Conservation (phyloP, 2,113 vertebrate species). For the Engraulis encrasicolus region DNA sequence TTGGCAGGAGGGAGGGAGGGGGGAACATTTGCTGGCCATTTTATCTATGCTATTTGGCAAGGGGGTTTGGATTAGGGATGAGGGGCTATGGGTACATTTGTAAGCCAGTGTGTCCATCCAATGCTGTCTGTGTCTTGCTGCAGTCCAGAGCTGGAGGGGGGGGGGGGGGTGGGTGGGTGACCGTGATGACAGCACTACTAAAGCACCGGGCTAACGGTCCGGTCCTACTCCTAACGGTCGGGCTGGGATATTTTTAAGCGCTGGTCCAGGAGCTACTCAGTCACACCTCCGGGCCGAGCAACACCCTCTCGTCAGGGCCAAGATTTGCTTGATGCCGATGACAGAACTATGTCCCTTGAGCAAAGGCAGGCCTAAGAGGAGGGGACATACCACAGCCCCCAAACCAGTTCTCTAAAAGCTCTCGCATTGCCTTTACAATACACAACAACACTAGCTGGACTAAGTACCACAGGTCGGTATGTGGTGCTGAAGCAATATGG, state of each 20-base stretch:
- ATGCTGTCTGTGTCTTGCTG: no score
- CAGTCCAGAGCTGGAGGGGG: no score
- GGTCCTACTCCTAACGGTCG: no score
- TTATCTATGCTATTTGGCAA: no score
- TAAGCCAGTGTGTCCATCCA: no score
- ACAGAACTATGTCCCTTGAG: background rate
- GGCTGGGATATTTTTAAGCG: background rate
- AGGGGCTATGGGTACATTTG: no score
- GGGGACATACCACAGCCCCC: background rate
- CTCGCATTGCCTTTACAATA: background rate
- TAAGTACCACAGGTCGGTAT: background rate
- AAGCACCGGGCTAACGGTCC: background rate
- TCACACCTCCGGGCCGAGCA: background rate
- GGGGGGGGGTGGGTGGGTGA: background rate
- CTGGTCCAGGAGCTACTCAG: background rate
- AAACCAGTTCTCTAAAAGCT: background rate
- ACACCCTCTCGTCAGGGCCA: background rate
- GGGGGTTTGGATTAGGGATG: no score
- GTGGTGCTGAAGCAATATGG: background rate
- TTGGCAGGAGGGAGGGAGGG: no score
- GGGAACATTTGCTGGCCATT: no score
- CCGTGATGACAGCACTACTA: background rate
- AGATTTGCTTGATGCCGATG: background rate
- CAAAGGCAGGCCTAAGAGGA: background rate
- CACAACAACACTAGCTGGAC: no score